Evolutionary conservation across 2,888 invertebrate species (phyloP).

Genomic region (Oxystoma pomonae): DNA sequence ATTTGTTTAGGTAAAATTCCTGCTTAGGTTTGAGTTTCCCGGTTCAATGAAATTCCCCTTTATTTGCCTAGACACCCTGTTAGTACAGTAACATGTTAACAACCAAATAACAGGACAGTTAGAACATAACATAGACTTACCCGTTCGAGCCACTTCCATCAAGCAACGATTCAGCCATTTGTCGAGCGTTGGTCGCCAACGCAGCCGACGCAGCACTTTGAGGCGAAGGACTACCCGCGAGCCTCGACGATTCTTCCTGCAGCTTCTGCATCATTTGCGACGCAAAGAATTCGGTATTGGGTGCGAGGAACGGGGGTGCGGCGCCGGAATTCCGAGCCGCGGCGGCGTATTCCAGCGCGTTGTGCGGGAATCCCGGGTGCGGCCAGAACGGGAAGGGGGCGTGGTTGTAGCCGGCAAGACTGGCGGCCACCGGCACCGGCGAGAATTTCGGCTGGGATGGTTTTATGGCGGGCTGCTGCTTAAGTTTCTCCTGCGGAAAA

Average conservation of each 20-base stretch:
- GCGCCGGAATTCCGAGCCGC: conserved; percentile 42
- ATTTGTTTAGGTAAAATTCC: no score
- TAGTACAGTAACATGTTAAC: no score
- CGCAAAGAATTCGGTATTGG: conserved; percentile 68
- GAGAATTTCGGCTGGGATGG: conserved; percentile 52
- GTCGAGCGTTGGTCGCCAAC: conserved; percentile 50
- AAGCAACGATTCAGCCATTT: conserved; percentile 63
- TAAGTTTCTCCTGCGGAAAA: conserved; percentile 50
- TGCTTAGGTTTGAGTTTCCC: no score
- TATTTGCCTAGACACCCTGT: neutral
- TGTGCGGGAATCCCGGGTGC: conserved; percentile 55
- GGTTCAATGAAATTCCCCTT: neutral
- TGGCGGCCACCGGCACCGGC: conserved; percentile 34
- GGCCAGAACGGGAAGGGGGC: conserved; percentile 77
- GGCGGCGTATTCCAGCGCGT: conserved; percentile 51
- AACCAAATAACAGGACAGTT: neutral
- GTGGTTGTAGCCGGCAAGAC: conserved; percentile 54
- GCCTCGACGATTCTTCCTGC: conserved; percentile 64
- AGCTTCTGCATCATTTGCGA: conserved; percentile 77
- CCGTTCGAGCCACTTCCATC: conserved; percentile 63
- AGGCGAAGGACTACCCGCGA: conserved; percentile 35
- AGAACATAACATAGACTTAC: conserved; percentile 35
- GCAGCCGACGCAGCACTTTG: conserved; percentile 29
- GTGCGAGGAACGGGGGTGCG: conserved; percentile 48
- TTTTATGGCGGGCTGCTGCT: conserved; percentile 48